Evolutionary conservation across 30 jellyfish, hydroid and myxozoan species (phyloP), one percentile per base, ranked within the genome.

Genomic region (Catostylus mosaicus): DNA sequence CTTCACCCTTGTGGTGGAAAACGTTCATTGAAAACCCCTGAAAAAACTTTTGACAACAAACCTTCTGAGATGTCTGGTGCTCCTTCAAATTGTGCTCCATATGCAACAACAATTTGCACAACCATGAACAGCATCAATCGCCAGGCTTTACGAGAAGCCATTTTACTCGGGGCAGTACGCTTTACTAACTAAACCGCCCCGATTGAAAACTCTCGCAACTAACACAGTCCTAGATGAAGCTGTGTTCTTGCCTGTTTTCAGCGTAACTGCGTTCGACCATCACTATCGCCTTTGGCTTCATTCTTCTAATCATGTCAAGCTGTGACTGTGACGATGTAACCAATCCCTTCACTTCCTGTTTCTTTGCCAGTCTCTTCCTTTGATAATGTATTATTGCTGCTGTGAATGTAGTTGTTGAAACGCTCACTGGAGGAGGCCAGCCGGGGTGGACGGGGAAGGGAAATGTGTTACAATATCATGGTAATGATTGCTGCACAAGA

Each of bases 91-190:
- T 82, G 92, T 23, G 92, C 92, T 37, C 84, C 92, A 82, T 35
- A 82, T 9, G 79, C 73, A 16, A 71, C 47, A 22, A 64, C 84
- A 56, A 82, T 5, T 26, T 47, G 30, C 26, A 82, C 60, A 51
- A 66, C 80, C 56, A 64, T 16, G 29, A 82, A 73, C 20, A 74
- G 47, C 40, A 68, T 52, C 86, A 82, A 82, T 51, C 67, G 80
- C 90, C 66, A 22, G 30, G 11, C 70, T 27, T 22, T 38, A 68
- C 87, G 76, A 43, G 92, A 29, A 37, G 92, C 85, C 92, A 82
- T 82, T 29, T 51, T 82, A 68, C 92, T 62, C 75, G 92, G 92
- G 92, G 92, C 92, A 82, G 92, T 60, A 82, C 82, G 85, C 67
- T 63, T 34, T 47, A 27, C 19, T 29, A 32, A 68, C 85, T 50